phyloP scores from a whole-genome alignment of 2,113 vertebrate genomes.

The Tinamus guttatus region DNA sequence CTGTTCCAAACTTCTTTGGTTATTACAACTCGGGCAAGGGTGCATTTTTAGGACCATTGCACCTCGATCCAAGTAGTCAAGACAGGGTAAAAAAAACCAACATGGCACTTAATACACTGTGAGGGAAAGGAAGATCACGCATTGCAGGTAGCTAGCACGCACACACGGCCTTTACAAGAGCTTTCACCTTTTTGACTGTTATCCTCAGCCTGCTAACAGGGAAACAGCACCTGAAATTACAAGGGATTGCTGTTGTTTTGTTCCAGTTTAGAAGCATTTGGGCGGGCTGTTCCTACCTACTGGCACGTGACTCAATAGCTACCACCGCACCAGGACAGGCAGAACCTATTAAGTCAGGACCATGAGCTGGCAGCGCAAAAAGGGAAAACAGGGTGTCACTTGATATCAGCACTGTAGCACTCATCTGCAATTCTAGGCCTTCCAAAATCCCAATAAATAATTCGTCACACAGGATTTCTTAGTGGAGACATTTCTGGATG shows the following conservation, averaged over 20 bases:
- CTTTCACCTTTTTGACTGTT: background rate
- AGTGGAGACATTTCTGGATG: background rate
- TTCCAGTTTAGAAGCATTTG: background rate
- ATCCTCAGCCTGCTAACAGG: background rate
- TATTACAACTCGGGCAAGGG: background rate
- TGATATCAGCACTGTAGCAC: background rate
- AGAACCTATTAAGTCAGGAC: background rate
- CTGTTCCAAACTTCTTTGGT: background rate
- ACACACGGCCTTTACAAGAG: background rate
- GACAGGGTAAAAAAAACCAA: background rate
- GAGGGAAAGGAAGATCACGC: background rate
- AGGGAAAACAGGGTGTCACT: fast-evolving
- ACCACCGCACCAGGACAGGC: background rate
- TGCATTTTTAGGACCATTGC: background rate
- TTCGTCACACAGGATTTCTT: background rate
- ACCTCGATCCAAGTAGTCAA: background rate
- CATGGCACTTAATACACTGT: background rate
- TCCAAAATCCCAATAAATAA: background rate
- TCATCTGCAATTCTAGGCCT: background rate
- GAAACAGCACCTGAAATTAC: background rate
- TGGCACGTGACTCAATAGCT: background rate
- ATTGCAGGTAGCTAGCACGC: background rate
- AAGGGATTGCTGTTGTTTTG: background rate
- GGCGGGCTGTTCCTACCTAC: background rate
- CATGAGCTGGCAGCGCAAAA: background rate